Conservation (phyloP, 35 echinoderm and acorn worm genomes). For the Amphiura filiformis region DNA sequence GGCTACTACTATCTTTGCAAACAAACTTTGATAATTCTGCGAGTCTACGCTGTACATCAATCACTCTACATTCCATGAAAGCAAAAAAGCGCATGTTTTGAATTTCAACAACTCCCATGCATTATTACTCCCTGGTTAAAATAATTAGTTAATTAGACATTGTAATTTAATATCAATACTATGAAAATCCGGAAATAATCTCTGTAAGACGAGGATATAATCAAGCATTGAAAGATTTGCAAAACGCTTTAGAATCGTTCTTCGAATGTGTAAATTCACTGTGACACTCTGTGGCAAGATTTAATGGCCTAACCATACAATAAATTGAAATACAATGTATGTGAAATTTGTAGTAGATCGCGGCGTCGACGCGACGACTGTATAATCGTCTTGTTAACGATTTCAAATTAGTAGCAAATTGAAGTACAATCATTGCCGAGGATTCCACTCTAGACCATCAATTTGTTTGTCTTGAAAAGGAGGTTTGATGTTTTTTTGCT, state of each 20-base stretch:
- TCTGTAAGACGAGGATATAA: background rate
- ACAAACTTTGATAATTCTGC: no score
- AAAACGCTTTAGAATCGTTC: background rate
- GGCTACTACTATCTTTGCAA: no score
- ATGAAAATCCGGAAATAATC: slow-evolving; percentile 6
- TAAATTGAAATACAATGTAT: slow-evolving; percentile 7
- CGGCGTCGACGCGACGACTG: background rate
- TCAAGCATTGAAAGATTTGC: background rate
- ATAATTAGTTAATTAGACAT: background rate
- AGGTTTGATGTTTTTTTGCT: background rate
- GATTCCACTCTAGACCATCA: background rate
- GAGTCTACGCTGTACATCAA: no score
- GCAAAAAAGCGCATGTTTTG: no score
- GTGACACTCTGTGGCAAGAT: background rate
- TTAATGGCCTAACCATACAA: background rate
- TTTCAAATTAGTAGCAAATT: slow-evolving; percentile 8
- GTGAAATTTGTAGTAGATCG: background rate
- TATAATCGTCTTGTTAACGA: slow-evolving; percentile 11
- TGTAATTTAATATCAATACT: background rate
- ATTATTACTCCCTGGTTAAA: no score
- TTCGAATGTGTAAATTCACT: slow-evolving; percentile 1
- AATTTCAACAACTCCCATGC: no score
- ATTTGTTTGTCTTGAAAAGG: background rate
- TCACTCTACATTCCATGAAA: no score
- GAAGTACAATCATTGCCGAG: background rate